Base-by-base conservation (phyloP, 2,888 invertebrate genomes). In the Eugnorisma glareosa region DNA sequence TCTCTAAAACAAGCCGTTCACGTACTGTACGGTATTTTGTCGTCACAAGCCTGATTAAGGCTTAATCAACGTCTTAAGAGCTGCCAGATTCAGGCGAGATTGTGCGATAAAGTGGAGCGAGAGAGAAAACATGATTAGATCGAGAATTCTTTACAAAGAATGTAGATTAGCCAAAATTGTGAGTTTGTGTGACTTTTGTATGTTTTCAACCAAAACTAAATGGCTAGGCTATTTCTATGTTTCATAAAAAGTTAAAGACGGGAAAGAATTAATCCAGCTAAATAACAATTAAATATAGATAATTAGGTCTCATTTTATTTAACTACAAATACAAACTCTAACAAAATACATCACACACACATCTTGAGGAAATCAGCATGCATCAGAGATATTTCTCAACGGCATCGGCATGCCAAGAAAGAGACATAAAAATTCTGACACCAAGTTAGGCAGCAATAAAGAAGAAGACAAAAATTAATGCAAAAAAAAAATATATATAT, bases 41-140 rank as follows among this genome's bases (percentile, higher is more conserved):
- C 74, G 73, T 81, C 69, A 76, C 57, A 61, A 71, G 67, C 70
- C 78, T 89, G 86, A 90, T 89, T 89, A 87, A 85, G 85, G 75
- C 86, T 87, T 90, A 90, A 91, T 91, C 89, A 91, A 89, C 77
- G 79, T 87, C 83, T 75, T 73, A 83, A 81, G 64, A 84, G 85
- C 83, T 87, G 82, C 79, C 86, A 89, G 81, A 87, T 84, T 81
- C 82, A 81, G 75, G 37, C 67, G 68, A 82, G 82, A 88, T 88
- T 79, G 77, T 77, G 40, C 35, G 66, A 69, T 75, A 72, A 64
- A 81, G 28, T 43, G 35, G 40, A 51, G n/a, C 35, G 43, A 63
- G 79, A 11, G 72, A 28, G 69, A 61, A 37, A 4, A 43, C 51
- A n/a, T 67, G 57, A 82, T 71, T 35, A 43, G 28, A 57, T 64